These are phyloP conservation scores for Caenorhabditis drosophilae DNA, from an alignment of 2,888 invertebrate species.

Conservation along the genomic window DNA sequence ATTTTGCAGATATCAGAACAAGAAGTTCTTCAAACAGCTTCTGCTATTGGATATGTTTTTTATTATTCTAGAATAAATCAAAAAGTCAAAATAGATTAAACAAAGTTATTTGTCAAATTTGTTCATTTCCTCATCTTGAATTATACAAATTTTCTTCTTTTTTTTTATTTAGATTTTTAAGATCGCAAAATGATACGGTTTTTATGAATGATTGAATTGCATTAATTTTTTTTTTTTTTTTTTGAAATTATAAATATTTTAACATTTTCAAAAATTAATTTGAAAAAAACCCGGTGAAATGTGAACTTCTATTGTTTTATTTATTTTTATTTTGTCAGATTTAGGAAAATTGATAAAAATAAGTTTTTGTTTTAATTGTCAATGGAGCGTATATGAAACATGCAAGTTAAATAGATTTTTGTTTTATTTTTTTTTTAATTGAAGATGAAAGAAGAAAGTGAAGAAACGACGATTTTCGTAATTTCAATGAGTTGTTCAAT, in stretches of 20 bases:
- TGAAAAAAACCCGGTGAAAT: no score
- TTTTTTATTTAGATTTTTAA: neutral
- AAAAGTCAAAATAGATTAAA: no score
- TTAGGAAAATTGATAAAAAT: no score
- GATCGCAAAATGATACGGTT: neutral
- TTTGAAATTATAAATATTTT: neutral
- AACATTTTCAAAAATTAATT: no score
- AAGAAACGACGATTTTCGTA: neutral
- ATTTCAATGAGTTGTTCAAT: constrained; percentile 3
- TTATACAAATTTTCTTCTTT: neutral
- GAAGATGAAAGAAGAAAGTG: no score
- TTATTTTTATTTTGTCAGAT: no score
- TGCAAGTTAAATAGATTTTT: no score
- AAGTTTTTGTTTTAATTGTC: no score
- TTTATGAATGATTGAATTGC: neutral
- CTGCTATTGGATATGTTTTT: constrained; percentile 1
- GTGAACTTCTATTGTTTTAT: no score
- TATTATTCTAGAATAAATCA: neutral
- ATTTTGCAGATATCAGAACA: neutral
- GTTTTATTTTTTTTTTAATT: no score
- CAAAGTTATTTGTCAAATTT: neutral
- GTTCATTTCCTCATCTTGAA: neutral
- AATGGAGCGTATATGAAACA: no score
- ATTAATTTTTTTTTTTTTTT: constrained; percentile 1
- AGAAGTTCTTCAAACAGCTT: neutral